Evolutionary conservation across 2,113 vertebrate species (phyloP), one percentile per base, ranked within the genome.

Genomic region (Prunella fulvescens): DNA sequence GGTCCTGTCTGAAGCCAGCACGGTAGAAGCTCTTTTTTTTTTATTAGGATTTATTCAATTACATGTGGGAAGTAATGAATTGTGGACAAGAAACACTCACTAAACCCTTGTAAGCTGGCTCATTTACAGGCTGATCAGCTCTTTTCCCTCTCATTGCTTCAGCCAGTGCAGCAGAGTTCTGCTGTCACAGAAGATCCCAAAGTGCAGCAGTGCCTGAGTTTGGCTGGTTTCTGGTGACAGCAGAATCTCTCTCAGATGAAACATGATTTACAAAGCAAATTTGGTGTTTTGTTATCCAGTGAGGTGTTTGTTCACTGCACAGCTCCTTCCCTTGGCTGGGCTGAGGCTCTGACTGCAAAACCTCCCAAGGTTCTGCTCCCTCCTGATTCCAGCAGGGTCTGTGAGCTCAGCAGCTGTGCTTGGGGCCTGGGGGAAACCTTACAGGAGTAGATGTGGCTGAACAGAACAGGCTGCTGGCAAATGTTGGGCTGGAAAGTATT

Each of bases 1-100:
- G 61, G 70, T 64, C 64, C 83, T 14, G 79, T 60, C 70, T 35
- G 35, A 72, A 80, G 62, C 50, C 81, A 86, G 56, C 31, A 15
- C 77, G 74, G n/a, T 5, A 92, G 61, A 51, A 64, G 57, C 10
- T 35, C 13, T 6, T 28, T 54, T 65, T 54, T 65, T 37, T 69
- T 47, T 64, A 62, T 97, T 94, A 97, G 97, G 67, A 96, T 79
- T 94, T 96, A 93, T 98, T 98, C 96, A 97, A 98, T 98, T 98
- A 94, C 93, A 86, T 45, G 81, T 93, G 97, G 97, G 98, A 98
- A 97, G 92, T 77, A 97, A 96, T 98, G 94, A 97, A 97, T 95
- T 97, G 98, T 98, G 98, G 97, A 97, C 96, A 95, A 91, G 96
- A 92, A 97, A 91, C 97, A 86, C 94, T 95, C 90, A 79, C 97